These are phyloP conservation scores for Drosophila parabipectinata DNA, from an alignment of 1,140 invertebrate genomes.

Conservation along the genomic window DNA sequence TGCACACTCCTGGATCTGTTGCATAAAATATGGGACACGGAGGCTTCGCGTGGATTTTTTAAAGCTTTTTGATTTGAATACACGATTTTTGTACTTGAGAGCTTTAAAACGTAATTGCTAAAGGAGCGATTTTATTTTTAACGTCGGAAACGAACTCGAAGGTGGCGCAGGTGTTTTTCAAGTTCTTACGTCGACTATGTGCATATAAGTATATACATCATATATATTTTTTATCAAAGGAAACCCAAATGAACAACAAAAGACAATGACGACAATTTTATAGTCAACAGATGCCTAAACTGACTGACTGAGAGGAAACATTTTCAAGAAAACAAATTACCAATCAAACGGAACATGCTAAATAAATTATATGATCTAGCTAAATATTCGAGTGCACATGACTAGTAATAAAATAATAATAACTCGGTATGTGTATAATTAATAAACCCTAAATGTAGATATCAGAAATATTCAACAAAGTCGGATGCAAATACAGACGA, in stretches of 20 bases:
- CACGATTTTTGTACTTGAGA: conserved; percentile 76
- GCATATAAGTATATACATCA: conserved; percentile 32
- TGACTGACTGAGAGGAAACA: conserved; percentile 65
- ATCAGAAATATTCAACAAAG: conserved; percentile 54
- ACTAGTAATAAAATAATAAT: conserved; percentile 40
- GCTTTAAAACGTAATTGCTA: conserved; percentile 65
- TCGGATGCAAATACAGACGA: conserved; percentile 54
- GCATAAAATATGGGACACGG: conserved; percentile 6
- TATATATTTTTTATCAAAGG: conserved; percentile 50
- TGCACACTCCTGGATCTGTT: conserved; percentile 4
- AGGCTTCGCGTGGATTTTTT: conserved; percentile 60
- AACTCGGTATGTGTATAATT: conserved; percentile 61
- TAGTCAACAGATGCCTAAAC: conserved; percentile 81
- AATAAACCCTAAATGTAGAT: conserved; percentile 63
- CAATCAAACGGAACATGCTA: conserved; percentile 43
- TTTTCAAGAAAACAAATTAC: conserved; percentile 46
- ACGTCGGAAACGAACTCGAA: conserved; percentile 28
- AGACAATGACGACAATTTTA: conserved; percentile 77
- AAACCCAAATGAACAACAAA: conserved; percentile 44
- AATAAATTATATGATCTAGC: conserved; percentile 56
- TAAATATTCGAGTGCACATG: conserved; percentile 61
- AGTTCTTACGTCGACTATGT: conserved; percentile 48
- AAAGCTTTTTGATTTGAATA: conserved; percentile 71
- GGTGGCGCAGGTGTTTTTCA: conserved; percentile 45
- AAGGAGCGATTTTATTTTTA: conserved; percentile 47